These are phyloP conservation scores for Aphelocoma coerulescens DNA, from an alignment of 2,113 vertebrate genomes.

Conservation along the genomic window DNA sequence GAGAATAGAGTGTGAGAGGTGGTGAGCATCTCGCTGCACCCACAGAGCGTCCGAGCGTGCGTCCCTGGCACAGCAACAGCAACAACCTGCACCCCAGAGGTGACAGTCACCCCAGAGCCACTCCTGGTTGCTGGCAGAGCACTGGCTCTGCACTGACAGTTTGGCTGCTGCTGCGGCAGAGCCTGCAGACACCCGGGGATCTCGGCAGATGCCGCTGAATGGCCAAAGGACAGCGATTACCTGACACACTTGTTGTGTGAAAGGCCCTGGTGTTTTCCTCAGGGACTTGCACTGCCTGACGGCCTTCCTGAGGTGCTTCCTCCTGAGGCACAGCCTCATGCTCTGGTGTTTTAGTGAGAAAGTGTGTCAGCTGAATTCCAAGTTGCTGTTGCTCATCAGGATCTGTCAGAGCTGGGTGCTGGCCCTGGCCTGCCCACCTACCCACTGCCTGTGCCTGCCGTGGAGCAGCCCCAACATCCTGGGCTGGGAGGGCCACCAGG, in stretches of 20 bases:
- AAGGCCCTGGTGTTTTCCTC: neutral
- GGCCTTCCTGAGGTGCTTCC: neutral
- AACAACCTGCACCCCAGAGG: neutral
- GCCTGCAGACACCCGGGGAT: neutral
- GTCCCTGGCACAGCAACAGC: neutral
- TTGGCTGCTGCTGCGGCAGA: neutral
- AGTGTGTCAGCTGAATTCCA: neutral
- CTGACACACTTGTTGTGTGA: neutral
- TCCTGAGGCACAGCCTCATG: neutral
- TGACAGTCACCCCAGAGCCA: neutral
- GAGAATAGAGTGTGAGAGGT: neutral
- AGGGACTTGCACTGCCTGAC: neutral
- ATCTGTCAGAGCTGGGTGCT: neutral
- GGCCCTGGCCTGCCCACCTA: neutral
- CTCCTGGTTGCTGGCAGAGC: neutral
- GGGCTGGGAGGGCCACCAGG: neutral
- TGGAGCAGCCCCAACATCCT: neutral
- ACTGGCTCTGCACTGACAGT: neutral
- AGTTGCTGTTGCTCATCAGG: neutral
- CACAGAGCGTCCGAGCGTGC: rapidly evolving
- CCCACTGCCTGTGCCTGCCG: neutral
- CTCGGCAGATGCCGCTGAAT: neutral
- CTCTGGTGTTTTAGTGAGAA: neutral
- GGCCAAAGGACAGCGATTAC: neutral
- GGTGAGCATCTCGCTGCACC: neutral